A percentile compares a stretch with the other conserved stretches of the same genome.
These are phyloP conservation scores for Meta bourneti DNA, from an alignment of 2,888 invertebrate genomes.

Conservation along the genomic window DNA sequence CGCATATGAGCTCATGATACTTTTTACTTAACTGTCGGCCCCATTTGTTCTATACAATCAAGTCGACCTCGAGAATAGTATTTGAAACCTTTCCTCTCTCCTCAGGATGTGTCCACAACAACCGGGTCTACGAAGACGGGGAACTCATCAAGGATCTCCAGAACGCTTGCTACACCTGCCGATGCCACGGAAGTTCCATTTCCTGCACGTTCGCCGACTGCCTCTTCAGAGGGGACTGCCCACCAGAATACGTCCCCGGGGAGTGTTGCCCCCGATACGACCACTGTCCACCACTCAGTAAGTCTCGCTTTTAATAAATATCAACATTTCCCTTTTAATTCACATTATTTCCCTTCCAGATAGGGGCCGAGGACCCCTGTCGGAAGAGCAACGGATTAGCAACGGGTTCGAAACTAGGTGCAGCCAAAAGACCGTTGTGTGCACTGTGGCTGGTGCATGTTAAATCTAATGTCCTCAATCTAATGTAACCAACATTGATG, in stretches of 20 bases:
- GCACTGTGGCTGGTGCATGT: too few species aligned
- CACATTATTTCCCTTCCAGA: background rate
- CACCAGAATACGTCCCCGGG: constrained; percentile 87
- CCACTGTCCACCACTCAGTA: constrained; percentile 86
- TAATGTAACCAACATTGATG: too few species aligned
- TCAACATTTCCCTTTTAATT: background rate
- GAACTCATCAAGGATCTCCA: constrained; percentile 87
- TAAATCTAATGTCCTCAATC: too few species aligned
- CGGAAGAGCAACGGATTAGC: too few species aligned
- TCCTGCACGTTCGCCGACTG: constrained; percentile 89
- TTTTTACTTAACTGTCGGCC: too few species aligned
- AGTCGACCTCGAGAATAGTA: too few species aligned
- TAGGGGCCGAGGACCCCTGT: too few species aligned
- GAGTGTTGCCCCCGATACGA: constrained; percentile 91
- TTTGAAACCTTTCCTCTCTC: too few species aligned
- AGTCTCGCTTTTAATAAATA: background rate
- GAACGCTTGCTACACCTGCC: constrained; percentile 89
- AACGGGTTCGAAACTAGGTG: too few species aligned
- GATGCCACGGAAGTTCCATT: constrained; percentile 83
- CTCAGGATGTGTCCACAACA: constrained; percentile 86
- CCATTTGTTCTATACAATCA: too few species aligned
- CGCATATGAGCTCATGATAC: too few species aligned
- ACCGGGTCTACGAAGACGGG: constrained; percentile 88
- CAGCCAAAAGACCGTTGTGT: too few species aligned
- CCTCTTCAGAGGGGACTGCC: constrained; percentile 88